Percentiles rank a stretch among this genome's conserved stretches.
Conservation (phyloP, 1,140 invertebrate genomes). For the Bilobella aurantiaca region DNA sequence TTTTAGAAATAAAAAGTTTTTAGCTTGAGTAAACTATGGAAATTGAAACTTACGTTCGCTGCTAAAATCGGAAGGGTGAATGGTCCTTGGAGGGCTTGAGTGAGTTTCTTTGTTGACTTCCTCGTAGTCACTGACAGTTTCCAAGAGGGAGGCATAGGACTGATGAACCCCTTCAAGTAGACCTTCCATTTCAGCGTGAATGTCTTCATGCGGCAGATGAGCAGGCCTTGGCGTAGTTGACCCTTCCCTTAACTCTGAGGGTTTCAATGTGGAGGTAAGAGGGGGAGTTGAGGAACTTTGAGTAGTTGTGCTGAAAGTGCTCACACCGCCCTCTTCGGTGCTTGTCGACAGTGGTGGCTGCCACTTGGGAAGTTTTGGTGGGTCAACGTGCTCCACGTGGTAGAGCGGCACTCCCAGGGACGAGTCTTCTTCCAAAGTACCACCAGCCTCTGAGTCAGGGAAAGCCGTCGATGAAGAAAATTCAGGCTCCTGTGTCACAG, state of each 20-base stretch:
- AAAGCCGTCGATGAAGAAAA: not conserved
- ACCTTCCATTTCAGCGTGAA: constrained; percentile 25
- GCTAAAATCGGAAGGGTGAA: constrained; percentile 19
- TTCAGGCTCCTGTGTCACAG: not conserved
- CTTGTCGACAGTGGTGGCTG: no score
- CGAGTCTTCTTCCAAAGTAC: not conserved
- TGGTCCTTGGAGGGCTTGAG: not conserved
- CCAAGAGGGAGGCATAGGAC: constrained; percentile 24
- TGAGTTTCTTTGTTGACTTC: constrained; percentile 19
- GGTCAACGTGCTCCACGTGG: constrained; percentile 33
- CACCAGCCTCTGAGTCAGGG: constrained; percentile 13
- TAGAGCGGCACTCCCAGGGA: constrained; percentile 33
- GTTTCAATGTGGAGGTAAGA: no score
- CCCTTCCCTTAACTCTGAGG: no score
- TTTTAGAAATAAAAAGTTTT: not conserved
- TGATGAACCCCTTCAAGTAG: constrained; percentile 21
- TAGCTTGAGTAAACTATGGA: not conserved
- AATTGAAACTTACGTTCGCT: constrained; percentile 20
- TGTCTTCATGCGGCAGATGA: no score
- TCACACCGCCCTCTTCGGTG: no score
- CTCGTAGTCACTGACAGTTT: constrained; percentile 24
- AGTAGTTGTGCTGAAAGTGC: no score
- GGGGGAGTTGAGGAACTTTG: no score
- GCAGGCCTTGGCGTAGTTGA: no score
- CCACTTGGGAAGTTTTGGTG: constrained; percentile 31